Evolutionary conservation across 2,888 invertebrate species (phyloP).

Genomic region (Petrolisthes manimaculis): DNA sequence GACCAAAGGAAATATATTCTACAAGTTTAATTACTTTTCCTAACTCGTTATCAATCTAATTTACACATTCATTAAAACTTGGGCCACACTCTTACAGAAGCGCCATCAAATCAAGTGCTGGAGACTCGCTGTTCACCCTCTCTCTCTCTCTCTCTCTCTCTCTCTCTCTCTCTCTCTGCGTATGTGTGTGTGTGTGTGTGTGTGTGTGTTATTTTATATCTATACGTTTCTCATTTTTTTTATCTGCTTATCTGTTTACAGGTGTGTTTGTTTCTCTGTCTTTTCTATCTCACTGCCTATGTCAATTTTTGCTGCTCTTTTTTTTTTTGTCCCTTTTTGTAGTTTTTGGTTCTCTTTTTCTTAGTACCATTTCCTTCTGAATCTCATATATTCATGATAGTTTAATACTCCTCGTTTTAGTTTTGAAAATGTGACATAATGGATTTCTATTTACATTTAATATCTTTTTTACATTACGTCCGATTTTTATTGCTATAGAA

Average conservation of each 20-base stretch:
- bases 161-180: not conserved
- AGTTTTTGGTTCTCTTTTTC: not conserved
- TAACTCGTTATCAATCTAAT: conserved; percentile 66
- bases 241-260: not conserved
- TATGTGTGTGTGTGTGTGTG: not conserved
- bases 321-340: not conserved
- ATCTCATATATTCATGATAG: not conserved
- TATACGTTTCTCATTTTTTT: not conserved
- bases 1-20: conserved; percentile 62
- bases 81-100: conserved; percentile 50
- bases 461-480: too few relatives aligned
- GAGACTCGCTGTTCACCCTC: conserved; percentile 3
- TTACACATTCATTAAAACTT: conserved; percentile 66
- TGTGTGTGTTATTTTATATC: conserved; percentile 10
- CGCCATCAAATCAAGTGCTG: conserved; percentile 49
- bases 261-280: not conserved
- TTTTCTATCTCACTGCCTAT: conserved; percentile 14
- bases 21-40: conserved; percentile 66
- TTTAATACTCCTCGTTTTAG: too few relatives aligned
- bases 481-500: too few relatives aligned
- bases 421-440: too few relatives aligned
- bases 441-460: too few relatives aligned
- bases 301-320: not conserved
- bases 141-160: conserved; percentile 23
- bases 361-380: not conserved